phyloP scores from a whole-genome alignment of 2,888 invertebrate genomes.

The Teleiodes luculella region DNA sequence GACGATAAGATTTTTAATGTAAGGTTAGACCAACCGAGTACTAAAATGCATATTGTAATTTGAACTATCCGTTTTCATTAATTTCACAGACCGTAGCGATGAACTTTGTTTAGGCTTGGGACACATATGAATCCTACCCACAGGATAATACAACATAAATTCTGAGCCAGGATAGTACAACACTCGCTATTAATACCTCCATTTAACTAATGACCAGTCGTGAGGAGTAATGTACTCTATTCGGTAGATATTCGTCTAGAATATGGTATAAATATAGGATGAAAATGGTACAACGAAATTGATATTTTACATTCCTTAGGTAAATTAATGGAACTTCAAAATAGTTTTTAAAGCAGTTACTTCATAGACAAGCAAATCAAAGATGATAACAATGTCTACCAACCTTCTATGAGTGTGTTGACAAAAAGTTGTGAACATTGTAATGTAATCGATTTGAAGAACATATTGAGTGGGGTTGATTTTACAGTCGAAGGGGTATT shows the following conservation, averaged over 20 bases:
- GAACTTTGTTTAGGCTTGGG: constrained; percentile 1
- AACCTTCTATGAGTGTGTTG: no score
- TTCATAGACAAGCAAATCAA: no score
- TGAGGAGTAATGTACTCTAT: constrained; percentile 18
- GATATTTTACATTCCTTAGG: no score
- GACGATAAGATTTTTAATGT: no score
- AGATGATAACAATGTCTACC: no score
- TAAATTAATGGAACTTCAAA: no score
- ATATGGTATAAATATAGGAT: not conserved
- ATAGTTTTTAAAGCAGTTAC: no score
- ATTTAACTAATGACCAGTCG: constrained; percentile 33
- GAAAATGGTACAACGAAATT: no score
- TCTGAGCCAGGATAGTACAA: constrained; percentile 17
- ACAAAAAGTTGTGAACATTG: not conserved
- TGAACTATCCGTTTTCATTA: not conserved
- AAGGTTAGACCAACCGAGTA: no score
- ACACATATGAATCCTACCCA: constrained; percentile 12
- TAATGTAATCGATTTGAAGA: not conserved
- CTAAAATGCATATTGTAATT: no score
- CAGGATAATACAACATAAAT: constrained; percentile 17
- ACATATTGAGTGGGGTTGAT: constrained; percentile 5
- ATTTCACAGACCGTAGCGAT: not conserved
- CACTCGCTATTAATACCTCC: constrained; percentile 33
- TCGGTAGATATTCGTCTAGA: constrained; percentile 12
- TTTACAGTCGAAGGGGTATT: constrained; percentile 1